Conservation (phyloP, 1,140 invertebrate genomes). For the Holcopasites calliopsidis region DNA sequence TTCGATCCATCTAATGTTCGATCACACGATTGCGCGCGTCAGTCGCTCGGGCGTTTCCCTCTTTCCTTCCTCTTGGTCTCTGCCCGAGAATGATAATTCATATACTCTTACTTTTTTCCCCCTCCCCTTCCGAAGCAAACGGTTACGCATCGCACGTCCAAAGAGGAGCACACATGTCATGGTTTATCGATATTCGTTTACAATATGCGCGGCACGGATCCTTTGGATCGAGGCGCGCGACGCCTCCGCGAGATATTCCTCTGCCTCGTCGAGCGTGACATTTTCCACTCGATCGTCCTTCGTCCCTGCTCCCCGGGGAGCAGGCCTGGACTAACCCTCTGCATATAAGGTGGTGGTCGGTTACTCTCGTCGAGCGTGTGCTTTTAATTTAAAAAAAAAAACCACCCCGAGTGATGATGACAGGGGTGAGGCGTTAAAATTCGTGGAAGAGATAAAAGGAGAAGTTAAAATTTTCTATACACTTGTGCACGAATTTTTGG, state of each 20-base stretch:
- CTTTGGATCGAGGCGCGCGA: conserved; percentile 7
- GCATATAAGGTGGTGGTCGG: too few relatives aligned
- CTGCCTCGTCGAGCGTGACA: conserved; percentile 38
- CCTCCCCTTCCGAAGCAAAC: too few relatives aligned
- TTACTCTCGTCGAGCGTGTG: too few relatives aligned
- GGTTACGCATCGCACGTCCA: conserved; percentile 49
- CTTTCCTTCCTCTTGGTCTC: not conserved
- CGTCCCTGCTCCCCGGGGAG: not conserved
- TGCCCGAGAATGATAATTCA: conserved; percentile 4
- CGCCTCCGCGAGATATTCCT: conserved; percentile 10
- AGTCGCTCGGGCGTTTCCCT: too few relatives aligned
- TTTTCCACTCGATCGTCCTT: not conserved
- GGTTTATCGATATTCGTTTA: conserved; percentile 3
- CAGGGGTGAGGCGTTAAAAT: not conserved
- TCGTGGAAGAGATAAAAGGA: not conserved
- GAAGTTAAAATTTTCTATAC: not conserved
- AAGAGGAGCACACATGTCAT: conserved; percentile 55
- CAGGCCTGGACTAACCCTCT: not conserved
- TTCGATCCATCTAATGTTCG: not conserved
- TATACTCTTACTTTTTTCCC: conserved; percentile 11
- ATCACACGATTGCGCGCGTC: too few relatives aligned
- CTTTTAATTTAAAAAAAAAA: too few relatives aligned
- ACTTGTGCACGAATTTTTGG: not conserved
- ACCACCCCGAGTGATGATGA: not conserved
- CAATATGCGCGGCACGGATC: conserved; percentile 32